Base-by-base conservation (phyloP, 2,113 vertebrate genomes). In the Thermophis baileyi region DNA sequence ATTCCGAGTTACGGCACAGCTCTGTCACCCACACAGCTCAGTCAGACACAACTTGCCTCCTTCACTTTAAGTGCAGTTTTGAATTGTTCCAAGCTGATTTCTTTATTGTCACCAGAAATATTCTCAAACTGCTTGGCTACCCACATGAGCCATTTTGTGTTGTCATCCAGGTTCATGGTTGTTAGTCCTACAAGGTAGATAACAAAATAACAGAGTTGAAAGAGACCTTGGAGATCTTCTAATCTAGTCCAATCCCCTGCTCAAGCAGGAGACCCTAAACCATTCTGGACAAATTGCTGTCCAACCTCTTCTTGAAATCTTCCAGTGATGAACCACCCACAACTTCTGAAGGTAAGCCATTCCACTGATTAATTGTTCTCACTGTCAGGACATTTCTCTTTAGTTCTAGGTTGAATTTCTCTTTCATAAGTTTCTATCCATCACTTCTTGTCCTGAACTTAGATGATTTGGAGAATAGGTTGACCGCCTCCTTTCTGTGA, bases 111-210 rank as follows among this genome's bases (percentile, higher is more conserved):
- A 50, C 98, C 99, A 0, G 98, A 98, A 30, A 98, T 98, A 94
- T 74, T 98, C 96, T 98, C 97, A 0, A 99, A 99, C 96, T 98
- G 98, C 92, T 95, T 97, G 14, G 96, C 98, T 89, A 98, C 97
- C 98, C 99, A 98, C 85, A 96, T 98, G 93, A 99, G 97, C 98
- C 99, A 99, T 88, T 97, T 97, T 0, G 97, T n/a, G 0, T 99
- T 98, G 3, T 98, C 98, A 0, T 98, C 98, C 0, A 89, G 4
- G 60, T 96, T 98, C 98, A 98, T 98, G 94, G 53, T 57, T 22
- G 69, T 81, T 40, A 22, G 35, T 35, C 35, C 69, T 81, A 22
- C 16, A 81, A 40, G 35, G 6, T 81, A 81, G 35, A 81, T 30
- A 69, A n/a, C 30, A 69, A 69, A 69, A n/a, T 16, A 69, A 69